phyloP scores from a whole-genome alignment of 2,113 vertebrate species.

The Indicator maculatus region DNA sequence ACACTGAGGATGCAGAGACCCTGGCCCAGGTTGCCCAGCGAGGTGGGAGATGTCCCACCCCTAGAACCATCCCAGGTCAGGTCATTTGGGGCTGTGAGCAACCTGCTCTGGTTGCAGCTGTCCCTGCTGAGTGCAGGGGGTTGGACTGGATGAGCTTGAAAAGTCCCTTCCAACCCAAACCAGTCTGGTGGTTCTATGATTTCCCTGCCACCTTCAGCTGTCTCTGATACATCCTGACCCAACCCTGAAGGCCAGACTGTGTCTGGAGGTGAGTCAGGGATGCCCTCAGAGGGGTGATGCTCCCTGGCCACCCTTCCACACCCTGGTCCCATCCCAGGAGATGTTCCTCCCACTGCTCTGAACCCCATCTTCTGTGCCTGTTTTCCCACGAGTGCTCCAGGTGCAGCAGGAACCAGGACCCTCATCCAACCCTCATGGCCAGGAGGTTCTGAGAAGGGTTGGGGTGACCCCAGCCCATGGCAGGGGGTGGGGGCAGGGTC shows the following conservation, averaged over 20 bases:
- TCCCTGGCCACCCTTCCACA: rapidly evolving
- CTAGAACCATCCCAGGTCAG: too few species aligned
- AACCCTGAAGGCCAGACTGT: rapidly evolving
- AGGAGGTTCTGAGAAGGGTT: background rate
- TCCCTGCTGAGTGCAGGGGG: too few species aligned
- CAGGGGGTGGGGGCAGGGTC: rapidly evolving
- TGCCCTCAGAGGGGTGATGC: rapidly evolving
- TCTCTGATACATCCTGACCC: too few species aligned
- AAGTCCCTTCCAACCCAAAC: too few species aligned
- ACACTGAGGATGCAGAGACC: too few species aligned
- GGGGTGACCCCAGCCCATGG: rapidly evolving
- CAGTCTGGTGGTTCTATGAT: background rate
- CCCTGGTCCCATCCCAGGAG: background rate
- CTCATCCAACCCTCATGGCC: background rate
- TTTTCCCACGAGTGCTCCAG: background rate
- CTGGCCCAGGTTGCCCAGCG: too few species aligned
- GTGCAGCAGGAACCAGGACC: background rate
- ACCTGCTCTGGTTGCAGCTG: too few species aligned
- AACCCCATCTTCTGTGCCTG: rapidly evolving
- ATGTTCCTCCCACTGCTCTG: background rate
- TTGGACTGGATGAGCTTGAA: too few species aligned
- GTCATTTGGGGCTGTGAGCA: too few species aligned
- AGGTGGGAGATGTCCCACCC: too few species aligned
- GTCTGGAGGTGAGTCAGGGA: background rate
- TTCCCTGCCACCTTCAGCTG: background rate